These are phyloP conservation scores for Falco punctatus DNA, from an alignment of 2,113 vertebrate genomes.

Conservation along the genomic window DNA sequence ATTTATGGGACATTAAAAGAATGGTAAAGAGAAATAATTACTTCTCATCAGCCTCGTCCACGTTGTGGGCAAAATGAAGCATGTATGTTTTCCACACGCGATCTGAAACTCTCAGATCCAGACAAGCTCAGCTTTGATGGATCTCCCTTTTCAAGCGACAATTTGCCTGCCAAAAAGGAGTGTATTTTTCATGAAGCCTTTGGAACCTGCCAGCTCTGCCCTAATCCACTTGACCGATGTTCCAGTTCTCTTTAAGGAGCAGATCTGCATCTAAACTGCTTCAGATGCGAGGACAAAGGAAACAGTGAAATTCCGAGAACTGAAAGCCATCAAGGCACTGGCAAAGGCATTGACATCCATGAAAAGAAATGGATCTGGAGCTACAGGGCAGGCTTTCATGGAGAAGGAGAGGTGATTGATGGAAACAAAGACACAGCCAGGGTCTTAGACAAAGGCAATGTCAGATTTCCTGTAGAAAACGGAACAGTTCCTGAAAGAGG, in stretches of 20 bases:
- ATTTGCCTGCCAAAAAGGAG: not conserved
- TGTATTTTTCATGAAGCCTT: not conserved
- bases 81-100: not conserved
- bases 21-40: not conserved
- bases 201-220: not conserved
- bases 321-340: slow-evolving; percentile 12
- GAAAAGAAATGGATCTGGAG: not conserved
- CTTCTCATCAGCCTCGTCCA: not conserved
- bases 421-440: not conserved
- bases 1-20: not conserved
- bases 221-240: slow-evolving; percentile 33
- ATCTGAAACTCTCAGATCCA: not conserved
- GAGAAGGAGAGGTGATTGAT: not conserved
- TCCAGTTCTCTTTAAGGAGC: not conserved
- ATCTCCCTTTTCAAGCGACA: not conserved
- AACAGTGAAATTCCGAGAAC: not conserved
- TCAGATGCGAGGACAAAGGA: slow-evolving; percentile 7
- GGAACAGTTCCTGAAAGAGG: not conserved
- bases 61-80: not conserved
- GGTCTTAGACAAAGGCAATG: not conserved
- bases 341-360: not conserved
- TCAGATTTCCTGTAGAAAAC: not conserved
- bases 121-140: not conserved
- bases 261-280: not conserved
- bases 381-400: not conserved